Conservation (phyloP, 2,888 invertebrate genomes). For the Caenorhabditis plicata region DNA sequence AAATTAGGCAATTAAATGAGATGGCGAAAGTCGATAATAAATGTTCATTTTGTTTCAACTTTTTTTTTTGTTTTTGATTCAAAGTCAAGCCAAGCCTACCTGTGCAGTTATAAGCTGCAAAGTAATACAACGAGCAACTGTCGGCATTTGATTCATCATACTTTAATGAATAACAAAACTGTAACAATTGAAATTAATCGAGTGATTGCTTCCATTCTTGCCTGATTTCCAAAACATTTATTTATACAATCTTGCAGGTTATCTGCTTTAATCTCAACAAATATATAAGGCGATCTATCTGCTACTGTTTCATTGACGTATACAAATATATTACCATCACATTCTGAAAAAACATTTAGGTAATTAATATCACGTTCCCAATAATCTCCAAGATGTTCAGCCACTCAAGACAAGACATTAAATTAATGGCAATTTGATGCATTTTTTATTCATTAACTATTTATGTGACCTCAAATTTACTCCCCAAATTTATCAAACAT, state of each 20-base stretch:
- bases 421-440: too few relatives aligned
- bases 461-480: too few relatives aligned
- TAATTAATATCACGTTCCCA: background rate
- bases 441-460: too few relatives aligned
- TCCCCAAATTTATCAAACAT: too few relatives aligned
- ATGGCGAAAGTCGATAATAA: too few relatives aligned
- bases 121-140: slow-evolving; percentile 46
- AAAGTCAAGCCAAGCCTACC: too few relatives aligned
- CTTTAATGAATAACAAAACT: slow-evolving; percentile 55
- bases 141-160: slow-evolving; percentile 42
- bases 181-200: slow-evolving; percentile 1
- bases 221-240: slow-evolving; percentile 57
- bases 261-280: slow-evolving; percentile 31
- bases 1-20: too few relatives aligned
- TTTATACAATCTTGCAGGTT: slow-evolving; percentile 52
- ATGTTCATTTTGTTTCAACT: background rate
- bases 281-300: slow-evolving; percentile 45
- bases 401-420: too few relatives aligned
- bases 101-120: slow-evolving; percentile 50
- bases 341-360: slow-evolving; percentile 38
- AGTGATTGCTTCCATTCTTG: background rate
- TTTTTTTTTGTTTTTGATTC: too few relatives aligned
- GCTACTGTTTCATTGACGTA: slow-evolving; percentile 39
- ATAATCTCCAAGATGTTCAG: too few relatives aligned
- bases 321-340: slow-evolving; percentile 46